Evolutionary conservation across 2,113 vertebrate genomes (phyloP).

Genomic region (Scolopax mira): DNA sequence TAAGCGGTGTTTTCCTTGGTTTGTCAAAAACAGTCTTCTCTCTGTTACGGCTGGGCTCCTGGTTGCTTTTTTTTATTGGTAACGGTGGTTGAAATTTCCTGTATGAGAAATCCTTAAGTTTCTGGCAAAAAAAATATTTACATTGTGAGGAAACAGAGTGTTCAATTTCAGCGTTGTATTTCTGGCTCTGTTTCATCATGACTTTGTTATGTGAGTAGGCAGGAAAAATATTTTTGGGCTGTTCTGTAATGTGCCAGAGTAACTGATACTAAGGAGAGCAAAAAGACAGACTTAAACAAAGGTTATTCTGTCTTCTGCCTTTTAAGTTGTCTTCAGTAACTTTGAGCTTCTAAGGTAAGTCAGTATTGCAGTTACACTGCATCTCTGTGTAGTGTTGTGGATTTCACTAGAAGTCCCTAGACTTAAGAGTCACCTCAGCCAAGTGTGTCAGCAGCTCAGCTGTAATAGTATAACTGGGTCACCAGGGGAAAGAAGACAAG

Average conservation of each 20-base stretch:
- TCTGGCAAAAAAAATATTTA: background rate
- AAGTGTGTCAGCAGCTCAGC: background rate
- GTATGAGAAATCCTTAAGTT: background rate
- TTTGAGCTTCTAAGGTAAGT: background rate
- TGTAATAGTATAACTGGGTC: background rate
- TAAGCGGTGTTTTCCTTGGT: background rate
- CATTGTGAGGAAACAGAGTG: background rate
- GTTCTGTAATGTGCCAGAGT: background rate
- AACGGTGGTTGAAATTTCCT: background rate
- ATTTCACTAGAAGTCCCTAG: background rate
- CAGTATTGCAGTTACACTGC: background rate
- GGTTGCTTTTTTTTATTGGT: background rate
- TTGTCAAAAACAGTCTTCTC: background rate
- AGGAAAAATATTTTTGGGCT: slow-evolving; percentile 3
- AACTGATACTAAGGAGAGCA: background rate
- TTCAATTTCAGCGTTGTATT: background rate
- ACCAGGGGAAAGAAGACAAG: background rate
- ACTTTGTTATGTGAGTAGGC: background rate
- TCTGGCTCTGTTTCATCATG: background rate
- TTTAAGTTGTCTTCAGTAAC: background rate
- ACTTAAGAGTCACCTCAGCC: background rate
- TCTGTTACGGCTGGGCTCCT: background rate
- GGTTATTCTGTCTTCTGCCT: background rate
- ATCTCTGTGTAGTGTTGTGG: background rate
- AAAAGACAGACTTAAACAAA: background rate